Base-by-base conservation (phyloP, 1,140 invertebrate species). In the Drosophila serrata region DNA sequence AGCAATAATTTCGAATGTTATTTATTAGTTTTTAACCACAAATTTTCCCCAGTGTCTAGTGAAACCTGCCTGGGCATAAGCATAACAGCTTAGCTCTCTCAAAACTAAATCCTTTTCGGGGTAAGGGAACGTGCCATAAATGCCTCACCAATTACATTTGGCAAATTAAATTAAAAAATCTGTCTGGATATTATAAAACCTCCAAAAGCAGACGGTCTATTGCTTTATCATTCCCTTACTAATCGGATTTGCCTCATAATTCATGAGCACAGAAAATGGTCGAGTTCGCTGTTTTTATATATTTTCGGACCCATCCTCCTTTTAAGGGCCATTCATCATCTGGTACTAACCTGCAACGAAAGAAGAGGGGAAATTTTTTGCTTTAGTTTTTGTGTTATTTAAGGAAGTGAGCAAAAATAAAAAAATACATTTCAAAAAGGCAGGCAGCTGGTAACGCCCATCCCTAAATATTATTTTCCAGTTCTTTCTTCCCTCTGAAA, bases 81-180 rank as follows among this genome's bases (percentile, higher is more conserved):
- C n/a, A 37, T 55, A 27, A n/a, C 69, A 59, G 69, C 69, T 72
- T 35, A 72, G 67, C 51, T 24, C 1, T n/a, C 17, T 31, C 3
- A 15, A 15, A 39, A 39, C 49, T 65, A 45, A 69, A 65, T 53
- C 46, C 65, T 35, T 39, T 46, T 4, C 29, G 2, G 35, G 17
- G 22, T 0, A n/a, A 35, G 43, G 39, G 46, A 53, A 65, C 49
- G 64, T 70, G 68, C 63, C 68, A 48, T 42, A 70, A 69, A 45
- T 70, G 65, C 64, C 57, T 33, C 49, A 46, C 60, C 55, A 72
- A 86, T 68, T 88, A 74, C 82, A 87, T 87, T 86, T 73, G 75
- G 57, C 72, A 82, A 87, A 86, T 87, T 75, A 82, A 87, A 86
- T 87, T 75, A 82, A 87, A 82, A 82, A 81, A 73, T 75, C 56